A percentile compares a stretch with the other conserved stretches of the same genome.
Conservation (phyloP, 2,888 invertebrate species). For the Scaptomyza polygonia region DNA sequence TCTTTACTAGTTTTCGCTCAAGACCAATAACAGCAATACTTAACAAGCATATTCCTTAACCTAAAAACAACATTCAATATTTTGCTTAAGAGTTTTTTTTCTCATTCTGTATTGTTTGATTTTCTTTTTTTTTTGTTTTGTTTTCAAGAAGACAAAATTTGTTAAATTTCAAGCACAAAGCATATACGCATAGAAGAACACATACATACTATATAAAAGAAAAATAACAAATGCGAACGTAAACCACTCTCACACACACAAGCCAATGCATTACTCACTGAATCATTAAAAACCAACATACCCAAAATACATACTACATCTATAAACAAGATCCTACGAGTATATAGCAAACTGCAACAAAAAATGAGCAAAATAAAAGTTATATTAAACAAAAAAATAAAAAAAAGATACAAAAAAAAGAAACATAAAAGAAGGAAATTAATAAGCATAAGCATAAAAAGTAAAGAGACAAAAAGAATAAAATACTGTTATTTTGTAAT, state of each 20-base stretch:
- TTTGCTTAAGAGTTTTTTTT: conserved; percentile 24
- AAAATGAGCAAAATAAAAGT: conserved; percentile 65
- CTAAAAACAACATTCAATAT: conserved; percentile 13
- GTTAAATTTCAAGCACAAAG: conserved; percentile 64
- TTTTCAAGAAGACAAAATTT: conserved; percentile 40
- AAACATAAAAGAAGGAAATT: conserved; percentile 44
- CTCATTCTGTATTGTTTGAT: conserved; percentile 25
- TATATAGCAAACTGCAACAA: conserved; percentile 66
- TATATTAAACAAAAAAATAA: conserved; percentile 50
- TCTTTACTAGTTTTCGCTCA: conserved; percentile 53
- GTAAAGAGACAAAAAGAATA: conserved; percentile 70
- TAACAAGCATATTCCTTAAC: conserved; percentile 51
- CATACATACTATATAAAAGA: neutral
- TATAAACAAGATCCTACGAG: conserved; percentile 58
- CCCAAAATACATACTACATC: conserved; percentile 26
- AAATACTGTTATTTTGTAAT: conserved; percentile 84
- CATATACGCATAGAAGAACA: conserved; percentile 44
- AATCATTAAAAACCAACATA: conserved; percentile 41
- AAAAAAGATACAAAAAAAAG: conserved; percentile 2
- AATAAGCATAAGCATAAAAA: conserved; percentile 76
- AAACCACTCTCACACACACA: conserved; percentile 20
- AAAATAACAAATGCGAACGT: conserved; percentile 3
- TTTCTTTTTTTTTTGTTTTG: no score
- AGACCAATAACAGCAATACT: conserved; percentile 52
- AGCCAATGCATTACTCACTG: conserved; percentile 37